These are phyloP conservation scores for Orchestes rusci DNA, from an alignment of 2,888 invertebrate species.

Conservation along the genomic window DNA sequence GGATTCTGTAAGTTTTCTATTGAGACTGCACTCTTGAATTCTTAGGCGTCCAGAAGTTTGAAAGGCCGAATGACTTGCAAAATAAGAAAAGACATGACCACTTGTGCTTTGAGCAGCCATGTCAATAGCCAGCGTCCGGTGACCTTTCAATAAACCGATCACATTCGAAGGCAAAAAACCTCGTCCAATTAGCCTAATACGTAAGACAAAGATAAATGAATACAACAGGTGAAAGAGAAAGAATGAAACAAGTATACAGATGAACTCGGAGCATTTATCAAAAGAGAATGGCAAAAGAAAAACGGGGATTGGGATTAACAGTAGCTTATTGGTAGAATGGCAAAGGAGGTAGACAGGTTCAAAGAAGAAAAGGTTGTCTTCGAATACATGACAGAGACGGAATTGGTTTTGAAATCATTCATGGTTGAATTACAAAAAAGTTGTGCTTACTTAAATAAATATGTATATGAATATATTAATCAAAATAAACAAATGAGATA, in stretches of 20 bases:
- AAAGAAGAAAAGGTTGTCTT: slow-evolving; percentile 23
- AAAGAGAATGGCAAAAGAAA: slow-evolving; percentile 21
- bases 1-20: no score
- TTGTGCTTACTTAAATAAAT: no score
- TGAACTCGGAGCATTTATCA: slow-evolving; percentile 12
- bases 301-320: slow-evolving; percentile 18
- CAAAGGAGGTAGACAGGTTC: slow-evolving; percentile 20
- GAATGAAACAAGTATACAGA: neutral
- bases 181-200: slow-evolving; percentile 10
- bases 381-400: slow-evolving; percentile 10
- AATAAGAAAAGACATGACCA: no score
- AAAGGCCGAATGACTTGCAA: no score
- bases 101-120: no score
- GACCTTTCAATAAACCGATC: slow-evolving; percentile 11
- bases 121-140: slow-evolving; percentile 13
- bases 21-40: no score
- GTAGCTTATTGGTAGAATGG: slow-evolving; percentile 23
- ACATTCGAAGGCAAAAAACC: slow-evolving; percentile 8
- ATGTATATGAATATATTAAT: no score
- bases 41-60: no score
- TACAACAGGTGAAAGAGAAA: neutral
- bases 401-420: neutral
- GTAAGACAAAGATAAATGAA: slow-evolving; percentile 3
- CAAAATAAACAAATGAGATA: no score
- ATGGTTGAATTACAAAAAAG: no score